Evolutionary conservation across 2,888 invertebrate species (phyloP), one percentile per base, ranked within the genome.

Genomic region (Lapara coniferarum): DNA sequence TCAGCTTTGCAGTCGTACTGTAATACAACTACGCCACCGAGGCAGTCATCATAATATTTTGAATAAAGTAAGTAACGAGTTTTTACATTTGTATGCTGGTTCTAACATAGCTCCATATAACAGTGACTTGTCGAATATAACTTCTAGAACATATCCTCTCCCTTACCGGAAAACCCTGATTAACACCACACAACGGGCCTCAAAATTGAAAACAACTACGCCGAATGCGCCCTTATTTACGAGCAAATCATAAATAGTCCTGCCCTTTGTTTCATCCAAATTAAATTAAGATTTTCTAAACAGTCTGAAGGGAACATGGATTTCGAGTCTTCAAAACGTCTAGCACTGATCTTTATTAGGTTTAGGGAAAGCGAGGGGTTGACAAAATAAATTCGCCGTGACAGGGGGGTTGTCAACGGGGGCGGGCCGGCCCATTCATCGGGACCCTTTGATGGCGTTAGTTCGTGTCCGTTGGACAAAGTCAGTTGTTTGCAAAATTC

Each of bases 391-490:
- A 78, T 79, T 78, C 59, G 67, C 67, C 72, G 71, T 74, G 72
- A 69, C 75, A 72, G 74, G 78, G 73, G 73, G 78, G 78, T 76
- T 81, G 85, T 83, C 85, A 81, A 83, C 82, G 82, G 77, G 80
- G 83, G 80, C 77, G 81, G 46, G 58, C 12, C 78, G 78, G 76
- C 73, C 81, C 79, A 83, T 84, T 84, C 84, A 82, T 78, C 79
- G 83, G 81, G 44, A 79, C 85, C 84, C 84, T 86, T 83, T 88
- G 85, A 86, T 86, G 84, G 84, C 78, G 85, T 87, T 87, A 87
- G 87, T 85, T 85, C 84, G 82, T 84, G 86, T 85, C 85, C 85
- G 81, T 81, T 85, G 88, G 85, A 88, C 88, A 88, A 88, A 89
- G 89, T 85, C 87, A 81, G 83, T 84, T 83, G 85, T 82, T 82